Base-by-base conservation (phyloP, 2,888 invertebrate species). In the Polylopha cassiicola region DNA sequence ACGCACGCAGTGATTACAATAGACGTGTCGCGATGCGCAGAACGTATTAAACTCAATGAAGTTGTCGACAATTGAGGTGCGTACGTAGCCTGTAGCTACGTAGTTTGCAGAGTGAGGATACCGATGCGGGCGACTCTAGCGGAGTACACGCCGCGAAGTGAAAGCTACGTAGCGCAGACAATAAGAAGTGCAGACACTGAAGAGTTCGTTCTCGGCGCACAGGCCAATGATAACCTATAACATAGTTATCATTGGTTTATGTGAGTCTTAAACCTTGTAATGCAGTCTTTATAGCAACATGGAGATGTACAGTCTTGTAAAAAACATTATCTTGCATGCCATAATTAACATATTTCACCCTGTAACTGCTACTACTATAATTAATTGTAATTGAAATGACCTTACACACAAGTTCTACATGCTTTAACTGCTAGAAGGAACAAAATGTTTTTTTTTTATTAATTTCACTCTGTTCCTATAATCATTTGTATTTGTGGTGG, bases 171-270 rank as follows among this genome's bases (percentile, higher is more conserved):
- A 80, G 85, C 84, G 85, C 80, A 82, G 85, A 82, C 76, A 76
- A 84, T 81, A 80, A 85, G 82, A 69, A 81, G 85, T 84, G 85
- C 84, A 82, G 85, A 79, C 81, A 81, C 84, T 78, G 85, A 73
- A 69, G 85, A 74, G 71, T 80, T 81, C 74, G 67, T 65, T 79
- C 85, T 82, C 85, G 84, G 81, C 82, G 85, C 84, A 85, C 85
- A 82, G 80, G 85, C 84, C 85, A 85, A 85, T 85, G 85, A 84
- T 85, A 85, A 85, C 85, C 85, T 85, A 85, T 85, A 85, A 85
- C 85, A 85, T 81, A 85, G 84, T 84, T 85, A 84, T 85, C 85
- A 85, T 85, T 85, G 85, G 85, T 84, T 73, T 82, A 78, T 63
- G 75, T 77, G 75, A 66, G 61, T 73, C 67, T 59, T 68, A 63